Percentiles rank a stretch among this genome's conserved stretches.
phyloP scores from a whole-genome alignment of 2,113 vertebrate species.

The Pogona vitticeps region DNA sequence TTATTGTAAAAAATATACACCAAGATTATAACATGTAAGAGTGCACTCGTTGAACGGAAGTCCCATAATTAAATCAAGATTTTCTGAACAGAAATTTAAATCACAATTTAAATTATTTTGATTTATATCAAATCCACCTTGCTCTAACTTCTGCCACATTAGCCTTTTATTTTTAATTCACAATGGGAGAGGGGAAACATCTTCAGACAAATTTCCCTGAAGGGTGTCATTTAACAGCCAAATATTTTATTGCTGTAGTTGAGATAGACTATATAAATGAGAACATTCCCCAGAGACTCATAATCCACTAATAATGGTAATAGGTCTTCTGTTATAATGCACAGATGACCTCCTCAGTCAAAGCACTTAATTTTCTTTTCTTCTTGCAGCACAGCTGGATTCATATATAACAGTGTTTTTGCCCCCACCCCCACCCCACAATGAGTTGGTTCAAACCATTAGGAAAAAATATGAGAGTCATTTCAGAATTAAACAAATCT shows the following conservation, averaged over 20 bases:
- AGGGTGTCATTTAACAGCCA: constrained; percentile 63
- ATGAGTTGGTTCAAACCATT: constrained; percentile 69
- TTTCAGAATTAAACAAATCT: constrained; percentile 58
- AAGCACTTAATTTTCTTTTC: constrained; percentile 67
- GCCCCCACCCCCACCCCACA: constrained; percentile 64
- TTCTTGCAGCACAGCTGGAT: constrained; percentile 58
- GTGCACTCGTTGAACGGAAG: not conserved
- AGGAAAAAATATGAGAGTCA: constrained; percentile 54
- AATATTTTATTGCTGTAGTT: constrained; percentile 69
- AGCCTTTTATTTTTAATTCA: not conserved
- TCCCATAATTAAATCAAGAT: no score
- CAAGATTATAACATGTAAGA: constrained; percentile 22
- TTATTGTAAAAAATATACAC: not conserved
- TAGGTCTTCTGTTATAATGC: constrained; percentile 71
- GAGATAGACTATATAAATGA: constrained; percentile 70
- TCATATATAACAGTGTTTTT: constrained; percentile 63
- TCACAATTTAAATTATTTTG: not conserved
- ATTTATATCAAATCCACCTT: constrained; percentile 42
- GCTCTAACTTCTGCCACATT: not conserved
- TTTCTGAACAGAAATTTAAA: no score
- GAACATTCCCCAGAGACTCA: constrained; percentile 61
- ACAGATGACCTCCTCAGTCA: constrained; percentile 71
- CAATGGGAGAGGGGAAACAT: constrained; percentile 51
- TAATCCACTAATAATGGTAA: constrained; percentile 70
- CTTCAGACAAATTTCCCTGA: constrained; percentile 64